phyloP scores from a whole-genome alignment of 2,888 invertebrate genomes.

The Tridacna gigas region DNA sequence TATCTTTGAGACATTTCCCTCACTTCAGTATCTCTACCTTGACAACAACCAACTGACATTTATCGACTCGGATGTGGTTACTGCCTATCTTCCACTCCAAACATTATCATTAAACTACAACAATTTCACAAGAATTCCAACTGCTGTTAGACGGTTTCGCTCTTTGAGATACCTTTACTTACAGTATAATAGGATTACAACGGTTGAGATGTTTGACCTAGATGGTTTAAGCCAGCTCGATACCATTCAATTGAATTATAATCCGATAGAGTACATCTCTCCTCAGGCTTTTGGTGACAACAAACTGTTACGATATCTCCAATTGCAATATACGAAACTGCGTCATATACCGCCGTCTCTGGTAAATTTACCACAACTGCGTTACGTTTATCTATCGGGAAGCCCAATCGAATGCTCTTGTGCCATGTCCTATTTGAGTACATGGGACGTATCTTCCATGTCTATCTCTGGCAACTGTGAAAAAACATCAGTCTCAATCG shows the following conservation, averaged over 20 bases:
- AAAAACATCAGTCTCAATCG: background rate
- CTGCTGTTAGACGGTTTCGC: background rate
- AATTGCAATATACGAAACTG: background rate
- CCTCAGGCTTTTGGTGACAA: background rate
- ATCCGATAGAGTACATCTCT: slow-evolving; percentile 13
- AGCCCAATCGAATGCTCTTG: background rate
- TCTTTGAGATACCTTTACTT: background rate
- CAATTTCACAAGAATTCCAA: slow-evolving; percentile 15
- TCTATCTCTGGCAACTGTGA: background rate
- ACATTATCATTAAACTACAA: background rate
- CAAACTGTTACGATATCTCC: background rate
- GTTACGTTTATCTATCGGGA: background rate
- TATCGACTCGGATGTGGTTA: background rate
- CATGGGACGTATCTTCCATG: background rate
- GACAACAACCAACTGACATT: background rate
- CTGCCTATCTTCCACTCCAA: background rate
- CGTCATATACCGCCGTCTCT: background rate
- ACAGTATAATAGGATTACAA: background rate
- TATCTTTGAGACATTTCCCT: background rate
- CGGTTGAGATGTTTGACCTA: background rate
- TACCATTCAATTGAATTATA: background rate
- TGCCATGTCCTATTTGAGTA: background rate
- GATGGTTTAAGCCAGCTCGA: background rate
- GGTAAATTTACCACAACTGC: background rate
- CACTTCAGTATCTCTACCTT: background rate